Percentiles rank a stretch among this genome's conserved stretches.
Conservation (phyloP, 2,888 invertebrate genomes). For the Muschampia plurimacula region DNA sequence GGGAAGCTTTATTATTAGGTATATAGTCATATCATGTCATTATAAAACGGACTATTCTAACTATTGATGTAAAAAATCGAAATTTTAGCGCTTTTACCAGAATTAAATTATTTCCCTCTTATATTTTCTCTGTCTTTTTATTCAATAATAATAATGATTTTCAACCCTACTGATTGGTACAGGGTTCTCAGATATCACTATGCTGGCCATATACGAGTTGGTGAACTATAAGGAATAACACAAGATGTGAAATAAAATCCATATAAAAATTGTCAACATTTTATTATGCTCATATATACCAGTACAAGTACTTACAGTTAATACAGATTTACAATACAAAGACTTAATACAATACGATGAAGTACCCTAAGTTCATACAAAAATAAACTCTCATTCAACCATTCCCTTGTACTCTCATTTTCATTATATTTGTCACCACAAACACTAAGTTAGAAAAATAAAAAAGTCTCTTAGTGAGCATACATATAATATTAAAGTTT, state of each 20-base stretch:
- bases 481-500: background rate
- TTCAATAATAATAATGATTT: too few species aligned
- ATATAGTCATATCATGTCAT: too few species aligned
- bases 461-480: conserved; percentile 2
- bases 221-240: too few species aligned
- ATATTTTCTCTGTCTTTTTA: too few species aligned
- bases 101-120: too few species aligned
- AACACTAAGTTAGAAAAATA: background rate
- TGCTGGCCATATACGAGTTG: too few species aligned
- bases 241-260: conserved; percentile 6
- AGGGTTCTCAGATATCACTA: too few species aligned
- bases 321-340: conserved; percentile 68
- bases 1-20: too few species aligned
- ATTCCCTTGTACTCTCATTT: conserved; percentile 57
- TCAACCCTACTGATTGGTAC: too few species aligned
- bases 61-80: too few species aligned
- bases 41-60: too few species aligned
- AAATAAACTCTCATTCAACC: conserved; percentile 75
- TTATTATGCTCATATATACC: conserved; percentile 71
- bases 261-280: conserved; percentile 76
- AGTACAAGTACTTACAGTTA: conserved; percentile 78
- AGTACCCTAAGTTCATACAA: conserved; percentile 73
- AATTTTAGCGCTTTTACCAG: too few species aligned
- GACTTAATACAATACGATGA: conserved; percentile 57
- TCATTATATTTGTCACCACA: conserved; percentile 27